Conservation (phyloP, 2,888 invertebrate genomes). For the Dolichomitus sp. region DNA sequence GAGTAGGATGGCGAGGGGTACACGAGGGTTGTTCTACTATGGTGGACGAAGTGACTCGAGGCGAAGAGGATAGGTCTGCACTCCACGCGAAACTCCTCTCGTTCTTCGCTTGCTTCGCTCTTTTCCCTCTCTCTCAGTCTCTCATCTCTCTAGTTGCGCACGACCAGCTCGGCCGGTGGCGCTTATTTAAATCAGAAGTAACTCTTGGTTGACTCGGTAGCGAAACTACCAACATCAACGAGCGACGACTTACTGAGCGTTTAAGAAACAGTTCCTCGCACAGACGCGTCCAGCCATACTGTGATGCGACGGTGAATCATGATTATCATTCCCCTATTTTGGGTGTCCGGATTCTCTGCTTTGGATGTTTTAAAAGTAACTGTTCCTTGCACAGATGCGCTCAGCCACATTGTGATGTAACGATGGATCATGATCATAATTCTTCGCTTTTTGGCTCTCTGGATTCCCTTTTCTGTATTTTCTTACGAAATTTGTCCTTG, state of each 20-base stretch:
- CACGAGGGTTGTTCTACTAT: conserved; percentile 43
- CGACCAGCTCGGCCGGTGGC: conserved; percentile 49
- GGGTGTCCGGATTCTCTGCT: not conserved
- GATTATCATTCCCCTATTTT: not conserved
- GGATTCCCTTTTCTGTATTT: not conserved
- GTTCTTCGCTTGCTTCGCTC: conserved; percentile 35
- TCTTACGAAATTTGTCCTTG: not conserved
- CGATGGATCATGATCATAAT: conserved; percentile 24
- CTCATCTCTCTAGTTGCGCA: conserved; percentile 35
- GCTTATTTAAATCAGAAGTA: conserved; percentile 81
- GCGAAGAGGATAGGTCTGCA: conserved; percentile 24
- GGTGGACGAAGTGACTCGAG: conserved; percentile 47
- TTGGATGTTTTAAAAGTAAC: conserved; percentile 17
- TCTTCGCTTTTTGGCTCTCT: not conserved
- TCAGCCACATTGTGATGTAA: conserved; percentile 5
- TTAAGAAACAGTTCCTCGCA: conserved; percentile 48
- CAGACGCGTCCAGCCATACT: conserved; percentile 8
- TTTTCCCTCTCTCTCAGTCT: conserved; percentile 10
- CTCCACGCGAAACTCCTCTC: conserved; percentile 50
- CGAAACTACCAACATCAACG: conserved; percentile 39
- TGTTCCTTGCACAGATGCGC: conserved; percentile 11
- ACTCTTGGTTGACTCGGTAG: conserved; percentile 70
- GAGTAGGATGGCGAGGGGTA: conserved; percentile 16
- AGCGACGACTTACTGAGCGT: conserved; percentile 65
- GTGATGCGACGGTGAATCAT: conserved; percentile 32